Base-by-base conservation (phyloP, 2,888 invertebrate species). In the Sesia apiformis region DNA sequence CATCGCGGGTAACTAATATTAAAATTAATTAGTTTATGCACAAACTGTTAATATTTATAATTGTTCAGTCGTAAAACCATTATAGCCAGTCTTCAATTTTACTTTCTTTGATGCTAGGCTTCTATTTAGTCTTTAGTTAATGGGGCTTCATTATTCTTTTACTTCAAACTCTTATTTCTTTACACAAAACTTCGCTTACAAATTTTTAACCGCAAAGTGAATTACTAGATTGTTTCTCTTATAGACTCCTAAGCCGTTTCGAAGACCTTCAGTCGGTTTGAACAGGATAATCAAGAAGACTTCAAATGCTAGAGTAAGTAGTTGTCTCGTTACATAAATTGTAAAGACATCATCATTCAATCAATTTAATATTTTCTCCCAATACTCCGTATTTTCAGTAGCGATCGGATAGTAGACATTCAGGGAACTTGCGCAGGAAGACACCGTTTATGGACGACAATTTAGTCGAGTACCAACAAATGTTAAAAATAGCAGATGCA, bases 391-490 rank as follows among this genome's bases (percentile, higher is more conserved):
- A 23, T 74, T 84, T 86, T 72, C 72, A 88, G 87, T 89, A 89
- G 88, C 86, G 87, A 78, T 81, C 78, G 86, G 87, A 87, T 67
- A 76, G 70, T 70, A 88, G 81, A 70, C 76, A 59, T 55, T 78
- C 81, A 56, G 69, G 74, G 50, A 75, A 76, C 61, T 62, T 74
- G 52, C 76, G 91, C 60, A 79, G 92, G 62, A 84, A 92, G 23
- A 94, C 93, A 0, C 89, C 91, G 5, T 94, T 94, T 60, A 93
- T 94, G 93, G 93, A 93, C 57, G 92, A 92, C 56, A 93, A 93
- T 72, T 64, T 88, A 41, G 91, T 92, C 38, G 91, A 92, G 67
- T 94, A 93, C 68, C 91, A 92, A 63, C 90, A 93, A 69, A 92
- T 92, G 90, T 75, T 93, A 54, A 91, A 91, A 68, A 90, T 91